Percentiles rank a stretch among this genome's conserved stretches.
Conservation (phyloP, 2,888 invertebrate species). For the Tetranychus truncatus region DNA sequence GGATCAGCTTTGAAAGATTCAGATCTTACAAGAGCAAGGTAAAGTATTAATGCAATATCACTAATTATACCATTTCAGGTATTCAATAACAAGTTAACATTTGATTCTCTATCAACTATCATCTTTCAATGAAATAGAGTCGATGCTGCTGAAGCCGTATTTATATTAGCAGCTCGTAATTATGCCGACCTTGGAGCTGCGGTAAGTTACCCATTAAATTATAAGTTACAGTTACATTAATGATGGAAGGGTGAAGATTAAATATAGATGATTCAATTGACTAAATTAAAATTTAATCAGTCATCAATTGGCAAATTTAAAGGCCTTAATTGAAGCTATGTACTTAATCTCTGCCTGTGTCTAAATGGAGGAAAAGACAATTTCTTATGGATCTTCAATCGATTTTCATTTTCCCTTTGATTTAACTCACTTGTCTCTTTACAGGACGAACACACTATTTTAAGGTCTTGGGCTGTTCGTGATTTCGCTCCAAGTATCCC, state of each 20-base stretch:
- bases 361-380: neutral
- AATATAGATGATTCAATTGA: neutral
- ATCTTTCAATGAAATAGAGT: slow-evolving; percentile 41
- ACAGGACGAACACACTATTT: slow-evolving; percentile 54
- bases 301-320: neutral
- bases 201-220: slow-evolving; percentile 37
- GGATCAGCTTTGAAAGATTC: slow-evolving; percentile 91
- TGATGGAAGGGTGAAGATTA: no score
- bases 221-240: neutral
- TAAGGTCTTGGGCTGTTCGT: slow-evolving; percentile 90
- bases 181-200: slow-evolving; percentile 91
- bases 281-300: neutral
- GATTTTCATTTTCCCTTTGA: neutral
- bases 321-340: neutral
- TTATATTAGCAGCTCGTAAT: slow-evolving; percentile 83
- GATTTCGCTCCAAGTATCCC: slow-evolving; percentile 91
- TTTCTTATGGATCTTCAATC: neutral
- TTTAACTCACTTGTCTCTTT: neutral
- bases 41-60: slow-evolving; percentile 11
- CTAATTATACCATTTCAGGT: neutral
- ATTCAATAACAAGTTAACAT: neutral
- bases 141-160: slow-evolving; percentile 93
- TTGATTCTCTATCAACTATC: neutral
- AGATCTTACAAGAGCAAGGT: slow-evolving; percentile 68
- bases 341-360: neutral